These are phyloP conservation scores for Linnaemya tessellans DNA, from an alignment of 2,888 invertebrate species.

Conservation along the genomic window DNA sequence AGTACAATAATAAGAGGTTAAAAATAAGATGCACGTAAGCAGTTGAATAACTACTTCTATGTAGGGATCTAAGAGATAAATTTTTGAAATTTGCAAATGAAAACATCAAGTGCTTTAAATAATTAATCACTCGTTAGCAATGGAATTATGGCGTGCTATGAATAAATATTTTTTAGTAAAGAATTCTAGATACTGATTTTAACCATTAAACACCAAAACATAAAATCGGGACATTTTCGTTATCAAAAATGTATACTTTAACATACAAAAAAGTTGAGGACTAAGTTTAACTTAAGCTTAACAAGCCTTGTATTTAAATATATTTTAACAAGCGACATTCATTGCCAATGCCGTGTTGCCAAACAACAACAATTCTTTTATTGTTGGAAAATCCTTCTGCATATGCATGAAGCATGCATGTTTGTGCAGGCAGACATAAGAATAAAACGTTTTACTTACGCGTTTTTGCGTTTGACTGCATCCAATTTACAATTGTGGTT, in stretches of 20 bases:
- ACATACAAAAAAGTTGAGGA: neutral
- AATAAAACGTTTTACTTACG: slow-evolving; percentile 34
- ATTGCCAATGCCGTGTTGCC: slow-evolving; percentile 40
- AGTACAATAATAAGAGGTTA: too few species aligned
- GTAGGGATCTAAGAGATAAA: too few species aligned
- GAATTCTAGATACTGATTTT: too few species aligned
- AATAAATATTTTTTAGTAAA: too few species aligned
- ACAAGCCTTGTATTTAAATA: slow-evolving; percentile 6
- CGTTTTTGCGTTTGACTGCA: slow-evolving; percentile 61
- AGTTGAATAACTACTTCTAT: too few species aligned
- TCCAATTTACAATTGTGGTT: slow-evolving; percentile 59
- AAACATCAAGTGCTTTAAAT: too few species aligned
- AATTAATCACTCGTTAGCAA: too few species aligned
- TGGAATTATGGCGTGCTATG: too few species aligned
- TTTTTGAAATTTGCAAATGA: too few species aligned
- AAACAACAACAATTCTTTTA: neutral
- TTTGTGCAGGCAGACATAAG: slow-evolving; percentile 10
- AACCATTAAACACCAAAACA: too few species aligned
- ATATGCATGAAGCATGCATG: neutral
- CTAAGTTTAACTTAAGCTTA: neutral
- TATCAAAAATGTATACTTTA: neutral
- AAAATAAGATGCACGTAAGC: too few species aligned
- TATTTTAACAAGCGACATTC: slow-evolving; percentile 11
- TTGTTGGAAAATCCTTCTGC: neutral
- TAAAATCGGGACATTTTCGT: neutral